These are phyloP conservation scores for Channa striata DNA, from an alignment of 2,797 vertebrate species.

Conservation along the genomic window DNA sequence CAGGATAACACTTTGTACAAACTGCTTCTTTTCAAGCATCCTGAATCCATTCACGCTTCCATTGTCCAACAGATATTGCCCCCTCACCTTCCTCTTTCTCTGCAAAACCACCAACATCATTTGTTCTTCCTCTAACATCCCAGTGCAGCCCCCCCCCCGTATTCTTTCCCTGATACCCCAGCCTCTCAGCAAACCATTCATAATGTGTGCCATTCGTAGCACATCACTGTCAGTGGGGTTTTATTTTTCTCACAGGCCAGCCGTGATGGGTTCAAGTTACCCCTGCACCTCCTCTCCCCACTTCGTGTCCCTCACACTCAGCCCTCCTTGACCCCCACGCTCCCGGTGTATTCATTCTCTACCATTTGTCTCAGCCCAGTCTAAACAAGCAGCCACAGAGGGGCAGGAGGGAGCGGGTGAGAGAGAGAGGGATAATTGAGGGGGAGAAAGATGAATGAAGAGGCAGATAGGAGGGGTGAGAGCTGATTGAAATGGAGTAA, in stretches of 20 bases:
- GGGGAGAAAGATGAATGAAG: constrained; percentile 70
- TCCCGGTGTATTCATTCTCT: constrained; percentile 71
- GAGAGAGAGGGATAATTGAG: constrained; percentile 55
- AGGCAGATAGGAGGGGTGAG: constrained; percentile 31
- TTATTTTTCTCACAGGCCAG: constrained; percentile 69
- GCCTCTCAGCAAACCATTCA: constrained; percentile 52
- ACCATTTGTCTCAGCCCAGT: constrained; percentile 80
- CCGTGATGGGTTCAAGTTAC: constrained; percentile 76
- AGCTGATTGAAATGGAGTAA: constrained; percentile 60
- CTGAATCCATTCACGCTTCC: background rate
- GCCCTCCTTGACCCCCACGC: constrained; percentile 74
- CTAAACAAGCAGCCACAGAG: constrained; percentile 76
- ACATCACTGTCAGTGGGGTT: constrained; percentile 68
- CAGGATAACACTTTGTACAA: background rate
- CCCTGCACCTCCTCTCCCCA: constrained; percentile 41
- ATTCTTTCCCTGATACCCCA: constrained; percentile 36
- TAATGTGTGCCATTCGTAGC: constrained; percentile 70
- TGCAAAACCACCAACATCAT: constrained; percentile 22
- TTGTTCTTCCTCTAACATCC: constrained; percentile 31
- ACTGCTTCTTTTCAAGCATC: background rate
- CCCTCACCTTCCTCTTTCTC: background rate
- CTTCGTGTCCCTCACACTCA: constrained; percentile 63
- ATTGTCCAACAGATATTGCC: background rate
- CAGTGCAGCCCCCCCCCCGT: background rate
- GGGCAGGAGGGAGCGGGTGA: constrained; percentile 24